A percentile compares a stretch with the other conserved stretches of the same genome.
phyloP scores from a whole-genome alignment of 2,797 vertebrate species.

The Pelobates cultripes region DNA sequence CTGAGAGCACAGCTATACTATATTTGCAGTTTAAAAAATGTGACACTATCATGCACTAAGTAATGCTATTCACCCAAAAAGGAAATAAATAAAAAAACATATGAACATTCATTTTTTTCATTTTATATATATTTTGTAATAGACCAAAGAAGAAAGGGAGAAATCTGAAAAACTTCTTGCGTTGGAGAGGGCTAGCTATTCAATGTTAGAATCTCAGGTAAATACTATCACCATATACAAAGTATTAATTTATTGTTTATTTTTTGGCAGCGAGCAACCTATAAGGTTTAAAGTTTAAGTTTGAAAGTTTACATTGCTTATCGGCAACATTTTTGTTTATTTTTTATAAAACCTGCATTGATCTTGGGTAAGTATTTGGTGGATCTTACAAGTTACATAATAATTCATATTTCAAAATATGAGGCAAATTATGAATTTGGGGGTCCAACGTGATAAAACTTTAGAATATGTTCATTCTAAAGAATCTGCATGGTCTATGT shows the following conservation, averaged over 20 bases:
- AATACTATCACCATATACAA: slow-evolving; percentile 56
- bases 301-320: neutral
- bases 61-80: too few species aligned
- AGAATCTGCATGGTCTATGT: neutral
- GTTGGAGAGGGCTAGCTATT: slow-evolving; percentile 76
- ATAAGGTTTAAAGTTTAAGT: neutral
- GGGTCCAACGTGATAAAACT: neutral
- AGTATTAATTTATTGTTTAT: too few species aligned
- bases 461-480: neutral
- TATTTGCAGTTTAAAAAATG: too few species aligned
- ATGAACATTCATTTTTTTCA: neutral
- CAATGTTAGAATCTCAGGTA: slow-evolving; percentile 80
- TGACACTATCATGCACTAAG: too few species aligned
- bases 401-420: neutral
- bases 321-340: neutral
- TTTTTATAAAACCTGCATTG: neutral
- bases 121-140: slow-evolving; percentile 47
- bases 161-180: slow-evolving; percentile 76
- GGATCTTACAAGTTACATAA: neutral
- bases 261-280: neutral
- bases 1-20: too few species aligned
- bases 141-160: slow-evolving; percentile 84
- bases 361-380: neutral
- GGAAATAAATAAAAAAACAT: too few species aligned
- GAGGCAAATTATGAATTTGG: neutral